These are phyloP conservation scores for Parotocinclus haroldoi DNA, from an alignment of 2,797 vertebrate genomes.

Conservation along the genomic window DNA sequence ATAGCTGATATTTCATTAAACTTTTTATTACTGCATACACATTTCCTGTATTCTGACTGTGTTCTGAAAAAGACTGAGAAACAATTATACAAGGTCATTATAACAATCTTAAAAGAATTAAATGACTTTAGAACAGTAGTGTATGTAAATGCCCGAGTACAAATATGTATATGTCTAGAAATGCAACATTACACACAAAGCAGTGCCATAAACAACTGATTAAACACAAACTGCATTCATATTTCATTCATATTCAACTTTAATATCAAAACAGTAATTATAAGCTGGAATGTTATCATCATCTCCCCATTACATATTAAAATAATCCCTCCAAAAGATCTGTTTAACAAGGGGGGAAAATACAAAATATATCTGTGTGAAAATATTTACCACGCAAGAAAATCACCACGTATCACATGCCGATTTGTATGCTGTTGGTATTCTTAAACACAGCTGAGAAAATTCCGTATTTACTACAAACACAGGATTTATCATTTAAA, in stretches of 20 bases:
- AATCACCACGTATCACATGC: conserved; percentile 15
- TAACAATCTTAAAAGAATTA: no score
- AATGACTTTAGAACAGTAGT: no score
- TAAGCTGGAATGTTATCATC: conserved; percentile 38
- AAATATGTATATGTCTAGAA: background rate
- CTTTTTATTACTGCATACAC: no score
- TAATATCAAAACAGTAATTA: conserved; percentile 42
- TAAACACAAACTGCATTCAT: conserved; percentile 17
- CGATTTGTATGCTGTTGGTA: background rate
- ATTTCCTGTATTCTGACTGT: no score
- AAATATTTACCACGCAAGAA: conserved; percentile 28
- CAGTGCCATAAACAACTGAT: background rate
- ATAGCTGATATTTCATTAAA: no score
- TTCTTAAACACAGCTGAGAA: conserved; percentile 1
- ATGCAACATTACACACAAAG: background rate
- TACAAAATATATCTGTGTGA: conserved; percentile 20
- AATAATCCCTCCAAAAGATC: conserved; percentile 23
- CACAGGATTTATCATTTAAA: no score
- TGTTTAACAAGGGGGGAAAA: conserved; percentile 3
- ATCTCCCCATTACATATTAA: conserved; percentile 32
- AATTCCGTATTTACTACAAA: no score
- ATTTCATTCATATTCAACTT: conserved; percentile 38
- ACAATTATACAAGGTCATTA: no score
- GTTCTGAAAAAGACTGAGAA: no score
- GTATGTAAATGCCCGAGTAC: no score